Base-by-base conservation (phyloP, 2,797 vertebrate genomes). In the Danio choprae region DNA sequence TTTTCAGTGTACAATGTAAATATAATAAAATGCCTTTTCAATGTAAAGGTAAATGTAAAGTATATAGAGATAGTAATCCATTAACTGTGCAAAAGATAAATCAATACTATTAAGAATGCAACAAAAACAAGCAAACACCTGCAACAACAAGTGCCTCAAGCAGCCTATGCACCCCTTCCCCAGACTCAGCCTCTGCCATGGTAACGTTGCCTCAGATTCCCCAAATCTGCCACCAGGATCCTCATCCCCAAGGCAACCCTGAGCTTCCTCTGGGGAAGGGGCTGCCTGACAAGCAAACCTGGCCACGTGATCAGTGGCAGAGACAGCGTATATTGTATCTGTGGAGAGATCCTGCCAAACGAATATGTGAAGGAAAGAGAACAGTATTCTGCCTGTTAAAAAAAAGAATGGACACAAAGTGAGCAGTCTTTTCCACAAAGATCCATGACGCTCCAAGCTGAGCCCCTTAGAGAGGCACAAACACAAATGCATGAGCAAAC, bases 221-320 rank as follows among this genome's bases (percentile, higher is more conserved):
- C 41, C 8, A 77, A 77, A 82, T 77, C 74, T 71, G 75, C 80
- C 80, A 76, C 50, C 70, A 65, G 68, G 58, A 77, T 72, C 43
- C 67, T 55, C 69, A 75, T 82, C 75, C 80, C 80, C 68, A 63
- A 40, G 60, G 80, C 73, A 82, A 77, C 80, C 67, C 67, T 79
- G 56, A 79, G 77, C 68, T 71, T 79, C 68, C 77, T 70, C 77
- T 4, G 9, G 58, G 77, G 56, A 79, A 79, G 56, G 67, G 56
- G 67, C 38, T 53, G 43, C 67, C 43, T 79, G 55, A 59, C 58
- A 73, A 63, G 67, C 56, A 71, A 64, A 48, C 48, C 11, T 2
- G 22, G 18, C 72, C 59, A 80, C 56, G 69, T 80, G 77, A 73
- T 73, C 38, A 44, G 15, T 48, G 43, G 3, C 8, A 67, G 75